A percentile compares a stretch with the other conserved stretches of the same genome.
phyloP scores from a whole-genome alignment of 2,888 invertebrate species.

The Acholoe squamosa region DNA sequence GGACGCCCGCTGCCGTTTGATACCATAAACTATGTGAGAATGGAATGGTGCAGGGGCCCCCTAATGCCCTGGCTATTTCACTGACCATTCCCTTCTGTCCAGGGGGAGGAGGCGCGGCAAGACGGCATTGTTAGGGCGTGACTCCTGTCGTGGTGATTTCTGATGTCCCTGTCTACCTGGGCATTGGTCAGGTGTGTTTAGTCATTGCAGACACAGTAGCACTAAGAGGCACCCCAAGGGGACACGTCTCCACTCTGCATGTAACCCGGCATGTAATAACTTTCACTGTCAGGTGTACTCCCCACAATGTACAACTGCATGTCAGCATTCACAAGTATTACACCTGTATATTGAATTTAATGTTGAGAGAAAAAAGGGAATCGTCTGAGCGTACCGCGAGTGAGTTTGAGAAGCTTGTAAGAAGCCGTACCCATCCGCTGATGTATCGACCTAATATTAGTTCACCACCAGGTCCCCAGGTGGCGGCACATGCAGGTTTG shows the following conservation, averaged over 20 bases:
- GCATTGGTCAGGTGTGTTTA: neutral
- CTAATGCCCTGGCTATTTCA: neutral
- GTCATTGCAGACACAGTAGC: neutral
- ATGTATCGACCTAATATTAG: neutral
- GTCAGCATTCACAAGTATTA: too few relatives aligned
- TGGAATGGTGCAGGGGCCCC: neutral
- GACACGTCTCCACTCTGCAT: too few relatives aligned
- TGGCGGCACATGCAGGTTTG: neutral
- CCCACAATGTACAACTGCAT: too few relatives aligned
- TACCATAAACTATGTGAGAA: neutral
- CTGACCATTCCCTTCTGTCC: neutral
- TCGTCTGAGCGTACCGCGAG: too few relatives aligned
- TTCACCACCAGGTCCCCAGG: neutral
- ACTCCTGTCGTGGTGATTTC: constrained; percentile 19
- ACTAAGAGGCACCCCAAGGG: too few relatives aligned
- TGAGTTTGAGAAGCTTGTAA: too few relatives aligned
- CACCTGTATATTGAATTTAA: too few relatives aligned
- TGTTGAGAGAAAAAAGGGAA: too few relatives aligned
- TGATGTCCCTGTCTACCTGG: neutral
- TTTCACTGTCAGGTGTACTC: too few relatives aligned
- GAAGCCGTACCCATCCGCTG: neutral
- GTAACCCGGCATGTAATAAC: too few relatives aligned
- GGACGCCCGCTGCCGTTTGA: neutral
- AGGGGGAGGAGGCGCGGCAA: neutral
- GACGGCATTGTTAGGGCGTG: neutral